Base-by-base conservation (phyloP, 2,888 invertebrate species). In the Adineta ricciae region DNA sequence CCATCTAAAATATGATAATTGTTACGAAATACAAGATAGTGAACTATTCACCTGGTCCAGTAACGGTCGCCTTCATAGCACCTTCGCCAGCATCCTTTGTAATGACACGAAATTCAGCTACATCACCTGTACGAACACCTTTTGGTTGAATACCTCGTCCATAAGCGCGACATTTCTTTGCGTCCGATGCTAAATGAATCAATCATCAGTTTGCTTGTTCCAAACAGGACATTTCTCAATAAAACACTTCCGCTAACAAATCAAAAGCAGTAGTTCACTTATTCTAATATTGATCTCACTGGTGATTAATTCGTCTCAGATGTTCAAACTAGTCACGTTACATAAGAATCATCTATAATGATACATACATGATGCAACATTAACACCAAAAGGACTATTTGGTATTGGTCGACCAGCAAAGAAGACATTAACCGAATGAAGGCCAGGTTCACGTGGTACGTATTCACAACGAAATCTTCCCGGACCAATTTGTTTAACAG, bases 11-110 rank as follows among this genome's bases (percentile, higher is more conserved):
- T 46, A 11, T 46, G 46, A 46, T 46, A 4, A 24, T 41, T 8
- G 24, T 16, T 64, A 4, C n/a, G 32, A 64, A 36, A 19, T 27
- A 16, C 19, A 1, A 52, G 21, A 52, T 5, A 52, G 1, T 5
- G 21, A 21, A 64, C 19, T 7, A 5, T 85, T 94, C 94, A 87
- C 92, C 92, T 86, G 95, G 95, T 41, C 94, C 95, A 88, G 94
- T 93, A 83, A 95, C 92, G 88, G 93, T 93, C 82, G 94, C 93
- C 87, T 94, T 94, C 14, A 94, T 93, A 84, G 92, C 91, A 46
- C 94, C 95, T 89, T 94, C 94, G 41, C 95, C 95, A 86, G 95
- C 95, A 82, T 94, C 94, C 88, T 94, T 94, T 0, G 94, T 94
- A 88, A 93, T 92, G 84, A 96, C 93, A 88, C 93, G 93, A 89